These are phyloP conservation scores for Ypsolopha sequella DNA, from an alignment of 2,888 invertebrate genomes.

Conservation along the genomic window DNA sequence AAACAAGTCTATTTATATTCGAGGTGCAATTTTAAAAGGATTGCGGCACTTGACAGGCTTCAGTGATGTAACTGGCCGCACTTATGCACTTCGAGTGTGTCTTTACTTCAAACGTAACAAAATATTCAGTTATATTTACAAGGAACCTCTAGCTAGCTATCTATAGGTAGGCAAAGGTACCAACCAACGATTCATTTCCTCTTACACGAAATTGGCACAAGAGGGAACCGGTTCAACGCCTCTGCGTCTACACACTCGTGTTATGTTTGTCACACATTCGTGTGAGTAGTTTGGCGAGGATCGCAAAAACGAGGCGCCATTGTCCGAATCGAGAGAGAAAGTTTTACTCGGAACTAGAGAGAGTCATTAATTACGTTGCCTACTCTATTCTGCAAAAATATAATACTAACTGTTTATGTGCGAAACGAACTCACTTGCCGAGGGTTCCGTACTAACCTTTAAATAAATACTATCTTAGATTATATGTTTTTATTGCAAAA, in stretches of 20 bases:
- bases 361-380: constrained; percentile 1
- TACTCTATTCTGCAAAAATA: too few relatives aligned
- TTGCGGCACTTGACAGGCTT: constrained; percentile 4
- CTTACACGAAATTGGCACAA: not conserved
- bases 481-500: too few relatives aligned
- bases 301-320: constrained; percentile 3
- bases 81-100: not conserved
- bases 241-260: constrained; percentile 1
- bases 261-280: constrained; percentile 10
- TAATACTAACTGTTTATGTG: too few relatives aligned
- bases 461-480: too few relatives aligned
- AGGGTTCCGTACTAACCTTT: too few relatives aligned
- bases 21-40: constrained; percentile 2
- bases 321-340: constrained; percentile 17
- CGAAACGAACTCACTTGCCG: too few relatives aligned
- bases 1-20: constrained; percentile 1
- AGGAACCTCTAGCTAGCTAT: not conserved
- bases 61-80: not conserved
- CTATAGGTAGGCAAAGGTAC: not conserved
- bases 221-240: not conserved
- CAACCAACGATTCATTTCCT: not conserved
- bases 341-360: constrained; percentile 18
- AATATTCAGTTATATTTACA: not conserved
- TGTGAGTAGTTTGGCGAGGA: too few relatives aligned
- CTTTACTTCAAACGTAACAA: not conserved